Evolutionary conservation across 2,113 vertebrate genomes (phyloP).

Genomic region (Serilophus lunatus): DNA sequence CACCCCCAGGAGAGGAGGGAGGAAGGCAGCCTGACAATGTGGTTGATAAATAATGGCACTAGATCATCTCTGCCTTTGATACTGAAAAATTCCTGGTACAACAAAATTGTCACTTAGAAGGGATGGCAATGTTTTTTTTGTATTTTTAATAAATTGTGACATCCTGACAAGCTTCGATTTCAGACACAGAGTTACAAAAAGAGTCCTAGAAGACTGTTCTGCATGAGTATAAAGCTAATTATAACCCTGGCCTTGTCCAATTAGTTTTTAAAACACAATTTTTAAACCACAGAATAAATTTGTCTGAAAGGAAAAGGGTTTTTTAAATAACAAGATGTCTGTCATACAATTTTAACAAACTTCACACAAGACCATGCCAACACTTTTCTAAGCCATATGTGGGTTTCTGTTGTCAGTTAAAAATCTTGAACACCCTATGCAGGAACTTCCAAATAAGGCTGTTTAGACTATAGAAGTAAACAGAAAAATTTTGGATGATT

Average conservation of each 20-base stretch:
- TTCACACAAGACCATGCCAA: constrained; percentile 31
- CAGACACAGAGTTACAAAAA: background rate
- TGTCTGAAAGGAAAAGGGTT: constrained; percentile 3
- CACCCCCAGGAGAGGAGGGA: background rate
- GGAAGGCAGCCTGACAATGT: background rate
- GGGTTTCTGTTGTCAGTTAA: constrained; percentile 39
- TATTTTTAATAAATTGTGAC: background rate
- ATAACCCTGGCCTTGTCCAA: constrained; percentile 2
- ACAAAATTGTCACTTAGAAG: background rate
- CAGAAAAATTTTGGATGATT: constrained; percentile 1
- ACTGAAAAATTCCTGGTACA: background rate
- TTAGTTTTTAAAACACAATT: constrained; percentile 6
- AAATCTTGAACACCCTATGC: background rate
- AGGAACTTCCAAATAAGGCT: constrained; percentile 38
- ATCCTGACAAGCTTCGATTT: background rate
- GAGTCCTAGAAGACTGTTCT: background rate
- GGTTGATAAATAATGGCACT: background rate
- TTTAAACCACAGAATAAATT: background rate
- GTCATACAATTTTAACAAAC: constrained; percentile 36
- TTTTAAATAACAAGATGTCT: constrained; percentile 40
- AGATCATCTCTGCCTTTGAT: background rate
- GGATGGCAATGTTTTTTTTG: background rate
- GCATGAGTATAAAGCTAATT: constrained; percentile 18
- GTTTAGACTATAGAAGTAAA: constrained; percentile 26
- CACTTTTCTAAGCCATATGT: constrained; percentile 45